Evolutionary conservation across 2,888 invertebrate genomes (phyloP).

Genomic region (Vannuccia rotundouncinata): DNA sequence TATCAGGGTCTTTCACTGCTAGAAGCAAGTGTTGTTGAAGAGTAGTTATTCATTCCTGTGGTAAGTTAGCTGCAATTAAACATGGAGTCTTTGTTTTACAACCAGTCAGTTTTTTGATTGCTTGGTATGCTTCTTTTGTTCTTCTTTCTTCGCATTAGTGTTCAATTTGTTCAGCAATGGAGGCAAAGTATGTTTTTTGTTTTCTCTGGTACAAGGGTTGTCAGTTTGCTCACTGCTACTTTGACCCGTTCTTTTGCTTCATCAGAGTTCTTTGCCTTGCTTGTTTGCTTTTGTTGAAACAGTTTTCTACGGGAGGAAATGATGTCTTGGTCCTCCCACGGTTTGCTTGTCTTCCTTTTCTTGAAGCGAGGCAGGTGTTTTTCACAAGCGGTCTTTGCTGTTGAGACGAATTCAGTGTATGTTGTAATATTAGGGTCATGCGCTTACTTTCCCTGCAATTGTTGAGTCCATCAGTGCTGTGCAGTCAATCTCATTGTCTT

Average conservation of each 20-base stretch:
- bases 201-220: conserved; percentile 24
- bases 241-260: conserved; percentile 18
- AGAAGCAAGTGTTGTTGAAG: conserved; percentile 21
- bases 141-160: conserved; percentile 16
- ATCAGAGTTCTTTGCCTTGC: conserved; percentile 20
- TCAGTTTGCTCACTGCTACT: conserved; percentile 24
- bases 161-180: conserved; percentile 26
- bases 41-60: conserved; percentile 21
- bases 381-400: conserved; percentile 11
- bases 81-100: conserved; percentile 24
- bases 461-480: conserved; percentile 22
- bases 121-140: conserved; percentile 12
- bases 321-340: conserved; percentile 23
- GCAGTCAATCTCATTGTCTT: conserved; percentile 24
- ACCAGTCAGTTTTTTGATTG: conserved; percentile 20
- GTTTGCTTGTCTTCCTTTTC: conserved; percentile 26
- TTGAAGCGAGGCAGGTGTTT: conserved; percentile 15
- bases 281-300: conserved; percentile 20
- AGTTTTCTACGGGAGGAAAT: conserved; percentile 17
- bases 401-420: conserved; percentile 24
- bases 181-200: conserved; percentile 24
- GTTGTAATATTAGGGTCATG: conserved; percentile 20
- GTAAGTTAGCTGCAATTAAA: conserved; percentile 17
- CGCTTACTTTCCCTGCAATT: conserved; percentile 23
- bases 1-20: conserved; percentile 21